phyloP scores from a whole-genome alignment of 2,797 vertebrate species.

The Pipistrellus kuhlii region DNA sequence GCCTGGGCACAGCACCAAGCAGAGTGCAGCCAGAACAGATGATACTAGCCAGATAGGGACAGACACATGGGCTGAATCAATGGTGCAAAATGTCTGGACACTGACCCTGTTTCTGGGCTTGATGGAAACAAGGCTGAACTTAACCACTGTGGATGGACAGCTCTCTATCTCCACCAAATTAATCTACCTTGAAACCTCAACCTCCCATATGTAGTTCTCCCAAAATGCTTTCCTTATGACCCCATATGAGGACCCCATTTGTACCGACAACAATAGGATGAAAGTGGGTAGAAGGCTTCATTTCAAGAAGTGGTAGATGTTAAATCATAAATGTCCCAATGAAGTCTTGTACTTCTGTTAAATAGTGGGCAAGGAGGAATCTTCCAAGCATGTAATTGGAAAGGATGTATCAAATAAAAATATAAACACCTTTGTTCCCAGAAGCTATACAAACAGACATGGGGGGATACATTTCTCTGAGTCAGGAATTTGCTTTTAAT shows the following conservation, averaged over 20 bases:
- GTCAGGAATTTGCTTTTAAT: slow-evolving; percentile 8
- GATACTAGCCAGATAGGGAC: neutral
- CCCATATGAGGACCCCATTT: neutral
- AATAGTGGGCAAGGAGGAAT: neutral
- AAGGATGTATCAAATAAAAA: neutral
- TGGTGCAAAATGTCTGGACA: neutral
- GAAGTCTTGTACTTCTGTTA: neutral
- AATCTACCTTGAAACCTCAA: neutral
- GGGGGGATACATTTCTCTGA: neutral
- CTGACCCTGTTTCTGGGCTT: neutral
- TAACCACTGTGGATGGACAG: neutral
- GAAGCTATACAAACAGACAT: neutral
- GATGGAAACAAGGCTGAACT: neutral
- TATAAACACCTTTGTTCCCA: slow-evolving; percentile 19
- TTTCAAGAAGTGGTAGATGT: neutral
- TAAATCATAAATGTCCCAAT: neutral
- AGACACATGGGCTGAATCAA: neutral
- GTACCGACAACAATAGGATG: neutral
- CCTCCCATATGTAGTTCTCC: neutral
- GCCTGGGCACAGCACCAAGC: neutral
- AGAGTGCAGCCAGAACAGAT: neutral
- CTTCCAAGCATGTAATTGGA: neutral
- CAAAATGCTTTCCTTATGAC: neutral
- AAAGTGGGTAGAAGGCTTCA: neutral
- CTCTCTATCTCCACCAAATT: neutral